Evolutionary conservation across 2,797 vertebrate genomes (phyloP).

Genomic region (Lacerta bilineata): DNA sequence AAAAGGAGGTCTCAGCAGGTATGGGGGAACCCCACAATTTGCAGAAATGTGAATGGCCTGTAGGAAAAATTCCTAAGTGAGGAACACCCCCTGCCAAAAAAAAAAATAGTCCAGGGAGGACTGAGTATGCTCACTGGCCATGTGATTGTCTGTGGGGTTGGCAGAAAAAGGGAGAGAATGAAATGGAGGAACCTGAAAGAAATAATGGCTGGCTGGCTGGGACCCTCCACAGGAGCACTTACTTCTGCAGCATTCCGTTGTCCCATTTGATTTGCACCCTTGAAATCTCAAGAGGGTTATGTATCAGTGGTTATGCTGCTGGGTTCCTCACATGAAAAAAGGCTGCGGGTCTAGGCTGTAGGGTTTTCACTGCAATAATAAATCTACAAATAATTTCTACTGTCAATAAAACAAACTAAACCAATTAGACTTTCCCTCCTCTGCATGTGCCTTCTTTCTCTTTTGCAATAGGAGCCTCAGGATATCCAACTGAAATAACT

Average conservation of each 20-base stretch:
- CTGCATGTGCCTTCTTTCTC: constrained; percentile 30
- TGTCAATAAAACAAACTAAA: constrained; percentile 47
- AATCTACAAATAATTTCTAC: constrained; percentile 15
- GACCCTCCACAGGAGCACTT: background rate
- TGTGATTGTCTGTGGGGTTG: background rate
- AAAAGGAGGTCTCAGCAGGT: background rate
- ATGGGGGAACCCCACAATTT: background rate
- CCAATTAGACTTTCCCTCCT: constrained; percentile 33
- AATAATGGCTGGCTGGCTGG: no score
- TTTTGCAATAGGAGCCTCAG: constrained; percentile 30
- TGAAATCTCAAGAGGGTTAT: background rate
- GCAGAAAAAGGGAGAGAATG: background rate
- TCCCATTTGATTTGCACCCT: background rate
- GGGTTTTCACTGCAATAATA: constrained; percentile 44
- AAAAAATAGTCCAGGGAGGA: background rate
- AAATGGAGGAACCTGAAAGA: background rate
- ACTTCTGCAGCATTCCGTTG: background rate
- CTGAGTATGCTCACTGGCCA: background rate
- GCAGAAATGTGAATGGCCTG: background rate
- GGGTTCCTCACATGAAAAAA: background rate
- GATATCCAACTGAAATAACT: constrained; percentile 40
- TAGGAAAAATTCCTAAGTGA: background rate
- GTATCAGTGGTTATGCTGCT: background rate
- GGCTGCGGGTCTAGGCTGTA: constrained; percentile 19
- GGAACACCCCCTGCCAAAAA: background rate